Evolutionary conservation across 2,797 vertebrate species (phyloP), one percentile per base, ranked within the genome.

Genomic region (Pachyuromys duprasi): DNA sequence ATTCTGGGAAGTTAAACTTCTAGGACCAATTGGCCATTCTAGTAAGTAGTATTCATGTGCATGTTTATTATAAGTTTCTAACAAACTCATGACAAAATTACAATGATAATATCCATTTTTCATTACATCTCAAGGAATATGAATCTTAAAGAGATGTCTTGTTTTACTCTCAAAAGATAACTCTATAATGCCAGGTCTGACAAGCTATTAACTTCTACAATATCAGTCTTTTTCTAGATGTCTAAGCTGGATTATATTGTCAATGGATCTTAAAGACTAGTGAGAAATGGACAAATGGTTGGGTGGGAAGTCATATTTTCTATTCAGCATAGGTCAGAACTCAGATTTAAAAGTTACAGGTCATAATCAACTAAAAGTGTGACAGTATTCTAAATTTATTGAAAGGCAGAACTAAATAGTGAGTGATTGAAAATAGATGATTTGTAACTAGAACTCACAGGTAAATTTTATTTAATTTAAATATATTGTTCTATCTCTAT

Each of bases 61-160:
- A 39, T 39, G 93, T 95, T 80, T 74, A 90, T 53, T 62, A 57
- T 14, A 63, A 74, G 11, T 8, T 90, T 72, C 70, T 86, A 89
- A 76, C 3, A 55, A 90, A 76, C 2, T 13, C 15, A 31, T 33
- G 5, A 33, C 20, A 67, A n/a, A 74, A 24, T 80, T 42, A 53
- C 4, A 75, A 39, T 76, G 60, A 69, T 42, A n/a, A 91, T 69
- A 95, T 67, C 4, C 26, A 49, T 12, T 70, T 93, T 49, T 80
- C 6, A 79, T 49, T 42, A 17, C 72, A 70, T 65, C 63, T 18
- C n/a, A 22, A 75, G 53, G 67, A 42, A 74, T 80, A 76, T 70
- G 49, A 80, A 20, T 0, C 8, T 86, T 72, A n/a, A 0, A 60
- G 26, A 91, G 24, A 0, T 70, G 42, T 36, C 63, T 69, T 86